These are phyloP conservation scores for Tridacna gigas DNA, from an alignment of 2,888 invertebrate species.

Conservation along the genomic window DNA sequence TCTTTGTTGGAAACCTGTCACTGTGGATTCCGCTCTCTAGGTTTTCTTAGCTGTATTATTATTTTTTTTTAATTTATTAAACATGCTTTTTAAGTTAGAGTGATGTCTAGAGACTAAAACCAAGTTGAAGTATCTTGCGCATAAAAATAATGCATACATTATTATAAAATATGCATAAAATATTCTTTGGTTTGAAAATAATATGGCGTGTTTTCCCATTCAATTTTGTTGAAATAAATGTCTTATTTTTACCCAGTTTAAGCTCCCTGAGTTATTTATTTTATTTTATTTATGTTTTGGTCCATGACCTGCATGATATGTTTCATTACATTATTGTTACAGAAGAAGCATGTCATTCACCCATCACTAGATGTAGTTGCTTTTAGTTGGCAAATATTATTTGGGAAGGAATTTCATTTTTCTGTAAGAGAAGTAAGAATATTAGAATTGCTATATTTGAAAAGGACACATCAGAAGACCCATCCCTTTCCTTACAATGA, in stretches of 20 bases:
- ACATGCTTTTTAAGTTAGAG: neutral
- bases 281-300: constrained; percentile 3
- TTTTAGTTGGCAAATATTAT: constrained; percentile 31
- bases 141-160: constrained; percentile 22
- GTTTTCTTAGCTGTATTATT: neutral
- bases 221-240: neutral
- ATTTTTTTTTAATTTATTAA: constrained; percentile 3
- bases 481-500: too few species aligned
- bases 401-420: too few species aligned
- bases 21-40: neutral
- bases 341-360: constrained; percentile 50
- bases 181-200: neutral
- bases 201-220: neutral
- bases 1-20: too few species aligned
- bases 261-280: constrained; percentile 30
- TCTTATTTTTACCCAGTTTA: neutral
- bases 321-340: constrained; percentile 33
- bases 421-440: too few species aligned
- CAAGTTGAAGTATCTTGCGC: constrained; percentile 46
- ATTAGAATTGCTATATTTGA: too few species aligned
- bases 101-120: constrained; percentile 27
- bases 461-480: too few species aligned
- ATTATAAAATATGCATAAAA: neutral
- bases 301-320: constrained; percentile 49
- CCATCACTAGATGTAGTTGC: constrained; percentile 49